Conservation (phyloP, 2,797 vertebrate genomes). For the Micromesistius poutassou region DNA sequence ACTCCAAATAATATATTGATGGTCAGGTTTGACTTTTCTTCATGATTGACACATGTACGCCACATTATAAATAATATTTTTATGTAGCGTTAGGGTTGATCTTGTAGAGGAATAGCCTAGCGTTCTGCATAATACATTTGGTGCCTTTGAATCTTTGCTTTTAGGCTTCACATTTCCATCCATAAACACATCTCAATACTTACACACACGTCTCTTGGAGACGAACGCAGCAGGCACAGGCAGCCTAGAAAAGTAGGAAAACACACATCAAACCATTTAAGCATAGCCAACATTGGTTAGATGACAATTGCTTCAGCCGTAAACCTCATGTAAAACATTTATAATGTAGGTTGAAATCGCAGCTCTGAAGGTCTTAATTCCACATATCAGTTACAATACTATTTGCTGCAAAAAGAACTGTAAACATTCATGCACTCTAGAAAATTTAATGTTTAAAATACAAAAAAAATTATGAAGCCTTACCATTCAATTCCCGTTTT, state of each 20-base stretch:
- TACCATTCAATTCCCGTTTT: background rate
- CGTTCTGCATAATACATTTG: conserved; percentile 56
- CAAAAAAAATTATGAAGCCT: background rate
- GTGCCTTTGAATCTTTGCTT: conserved; percentile 51
- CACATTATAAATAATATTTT: background rate
- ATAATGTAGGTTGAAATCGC: background rate
- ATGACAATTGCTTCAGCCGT: background rate
- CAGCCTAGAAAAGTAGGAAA: conserved; percentile 39
- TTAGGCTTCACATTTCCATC: conserved; percentile 56
- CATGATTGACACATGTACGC: conserved; percentile 25
- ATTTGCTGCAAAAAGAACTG: background rate
- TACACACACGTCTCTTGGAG: conserved; percentile 53
- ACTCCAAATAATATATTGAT: background rate
- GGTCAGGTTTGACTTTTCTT: conserved; percentile 11
- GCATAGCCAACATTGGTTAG: background rate
- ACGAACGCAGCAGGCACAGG: conserved; percentile 28
- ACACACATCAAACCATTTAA: conserved; percentile 34
- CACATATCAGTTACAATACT: background rate
- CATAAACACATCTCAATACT: conserved; percentile 43
- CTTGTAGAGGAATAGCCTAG: conserved; percentile 56
- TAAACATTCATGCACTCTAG: background rate
- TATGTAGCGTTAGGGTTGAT: conserved; percentile 32
- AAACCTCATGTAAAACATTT: background rate
- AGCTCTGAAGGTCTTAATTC: background rate
- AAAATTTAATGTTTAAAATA: background rate